Conservation (phyloP, 2,113 vertebrate genomes). For the Mormoops blainvillei region DNA sequence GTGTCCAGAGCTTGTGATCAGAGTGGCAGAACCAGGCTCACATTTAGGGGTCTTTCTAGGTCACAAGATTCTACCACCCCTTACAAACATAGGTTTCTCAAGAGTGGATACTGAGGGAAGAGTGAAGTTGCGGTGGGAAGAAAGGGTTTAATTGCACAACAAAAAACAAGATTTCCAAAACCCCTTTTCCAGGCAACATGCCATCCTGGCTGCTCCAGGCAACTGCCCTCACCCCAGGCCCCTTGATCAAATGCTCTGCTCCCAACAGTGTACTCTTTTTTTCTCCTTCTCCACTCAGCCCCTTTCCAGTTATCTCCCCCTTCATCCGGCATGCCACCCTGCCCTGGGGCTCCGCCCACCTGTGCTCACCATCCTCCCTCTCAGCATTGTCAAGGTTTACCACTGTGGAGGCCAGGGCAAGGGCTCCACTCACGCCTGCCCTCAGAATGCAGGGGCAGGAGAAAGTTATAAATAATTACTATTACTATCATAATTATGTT, state of each 20-base stretch:
- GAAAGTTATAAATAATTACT: neutral
- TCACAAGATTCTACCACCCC: neutral
- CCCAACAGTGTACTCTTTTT: no score
- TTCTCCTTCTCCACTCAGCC: no score
- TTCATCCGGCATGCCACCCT: fast-evolving
- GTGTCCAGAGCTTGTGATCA: neutral
- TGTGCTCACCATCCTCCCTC: fast-evolving
- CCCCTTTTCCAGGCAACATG: fast-evolving
- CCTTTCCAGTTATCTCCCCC: neutral
- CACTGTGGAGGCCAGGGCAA: neutral
- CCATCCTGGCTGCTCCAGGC: neutral
- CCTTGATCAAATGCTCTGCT: no score
- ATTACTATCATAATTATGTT: neutral
- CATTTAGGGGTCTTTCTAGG: neutral
- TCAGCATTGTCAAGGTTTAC: fast-evolving
- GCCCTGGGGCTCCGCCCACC: fast-evolving
- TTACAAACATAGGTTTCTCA: neutral
- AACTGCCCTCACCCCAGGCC: fast-evolving
- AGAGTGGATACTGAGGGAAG: fast-evolving
- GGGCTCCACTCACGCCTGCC: fast-evolving
- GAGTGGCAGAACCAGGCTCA: neutral
- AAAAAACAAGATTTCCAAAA: fast-evolving
- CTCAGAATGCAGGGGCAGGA: neutral
- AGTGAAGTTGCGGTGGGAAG: fast-evolving
- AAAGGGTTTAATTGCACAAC: fast-evolving